Base-by-base conservation (phyloP, 2,888 invertebrate species). In the Hirudinaria manillensis region DNA sequence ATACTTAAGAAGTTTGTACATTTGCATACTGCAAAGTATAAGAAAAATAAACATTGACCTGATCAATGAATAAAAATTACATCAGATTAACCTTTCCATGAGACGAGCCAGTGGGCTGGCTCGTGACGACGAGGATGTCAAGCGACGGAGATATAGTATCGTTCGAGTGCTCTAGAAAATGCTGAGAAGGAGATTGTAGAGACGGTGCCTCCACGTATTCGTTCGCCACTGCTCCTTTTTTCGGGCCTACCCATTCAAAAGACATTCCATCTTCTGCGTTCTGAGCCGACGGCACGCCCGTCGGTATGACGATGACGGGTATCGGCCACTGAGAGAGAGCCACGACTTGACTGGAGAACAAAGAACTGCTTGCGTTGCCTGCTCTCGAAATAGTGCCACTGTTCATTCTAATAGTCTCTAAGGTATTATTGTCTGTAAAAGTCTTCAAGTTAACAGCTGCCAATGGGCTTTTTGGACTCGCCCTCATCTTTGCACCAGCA, bases 131-230 rank as follows among this genome's bases (percentile, higher is more conserved):
- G 24, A 61, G 61, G 7, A 29, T 19, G 61, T 29, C 29, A 10
- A 61, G 61, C 29, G 61, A 61, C 3, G 61, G 61, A 7, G 61
- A 61, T 7, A 61, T 61, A 10, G 13, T 10, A 27, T 27, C 29
- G 45, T n/a, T n/a, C n/a, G 45, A 45, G 61, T 61, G 61, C 61
- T 61, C 61, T 7, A 29, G 29, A 24, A 61, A 24, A 19, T 29
- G 61, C 10, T 6, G 61, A 61, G 67, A 67, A 67, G 36, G 68
- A 34, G 32, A 34, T 7, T 68, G n/a, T 56, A 76, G 45, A 36
- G 76, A 51, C 2, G 76, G 76, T n/a, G 29, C 66, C 32, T 76
- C 76, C 24, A 76, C 76, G 29, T 76, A 76, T 38, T 76, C 76
- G 45, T 76, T 76, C 16, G 71, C 75, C 36, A 68, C 68, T 4